phyloP scores from a whole-genome alignment of 35 echinoderm and acorn worm species.

The Lytechinus pictus region DNA sequence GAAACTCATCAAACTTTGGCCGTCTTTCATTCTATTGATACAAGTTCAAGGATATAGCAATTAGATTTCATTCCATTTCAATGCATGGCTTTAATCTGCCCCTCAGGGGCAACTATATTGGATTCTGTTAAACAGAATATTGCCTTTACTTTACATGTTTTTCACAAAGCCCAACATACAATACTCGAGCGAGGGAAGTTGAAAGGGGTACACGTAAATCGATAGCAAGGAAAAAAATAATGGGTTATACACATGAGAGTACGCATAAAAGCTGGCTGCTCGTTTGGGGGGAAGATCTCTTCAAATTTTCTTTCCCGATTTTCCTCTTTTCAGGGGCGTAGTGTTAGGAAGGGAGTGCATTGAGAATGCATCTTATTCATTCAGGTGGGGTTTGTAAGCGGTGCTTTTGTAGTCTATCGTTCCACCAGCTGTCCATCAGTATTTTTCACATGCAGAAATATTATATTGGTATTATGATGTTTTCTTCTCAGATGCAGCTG shows the following conservation, averaged over 20 bases:
- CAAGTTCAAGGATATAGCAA: slow-evolving; percentile 53
- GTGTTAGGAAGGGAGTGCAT: neutral
- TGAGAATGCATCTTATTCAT: neutral
- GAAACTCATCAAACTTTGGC: neutral
- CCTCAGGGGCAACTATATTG: neutral
- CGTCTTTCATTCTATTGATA: slow-evolving; percentile 31
- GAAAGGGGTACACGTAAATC: neutral
- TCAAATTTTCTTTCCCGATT: neutral
- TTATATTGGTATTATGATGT: slow-evolving; percentile 2
- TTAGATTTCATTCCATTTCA: slow-evolving; percentile 37
- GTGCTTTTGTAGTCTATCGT: slow-evolving; percentile 46
- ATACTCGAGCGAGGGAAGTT: neutral
- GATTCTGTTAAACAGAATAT: neutral
- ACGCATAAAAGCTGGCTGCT: neutral
- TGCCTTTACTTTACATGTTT: neutral
- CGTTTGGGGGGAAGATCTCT: neutral
- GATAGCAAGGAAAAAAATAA: neutral
- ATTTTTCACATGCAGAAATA: slow-evolving; percentile 9
- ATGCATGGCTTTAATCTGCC: slow-evolving; percentile 21
- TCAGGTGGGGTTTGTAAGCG: slow-evolving; percentile 38
- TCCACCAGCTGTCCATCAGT: slow-evolving; percentile 36
- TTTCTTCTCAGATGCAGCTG: slow-evolving; percentile 36
- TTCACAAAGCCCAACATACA: neutral
- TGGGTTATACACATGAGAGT: slow-evolving; percentile 29
- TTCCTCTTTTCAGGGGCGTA: neutral